A percentile compares a stretch with the other conserved stretches of the same genome.
phyloP scores from a whole-genome alignment of 2,797 vertebrate genomes.

The Diceros bicornis region DNA sequence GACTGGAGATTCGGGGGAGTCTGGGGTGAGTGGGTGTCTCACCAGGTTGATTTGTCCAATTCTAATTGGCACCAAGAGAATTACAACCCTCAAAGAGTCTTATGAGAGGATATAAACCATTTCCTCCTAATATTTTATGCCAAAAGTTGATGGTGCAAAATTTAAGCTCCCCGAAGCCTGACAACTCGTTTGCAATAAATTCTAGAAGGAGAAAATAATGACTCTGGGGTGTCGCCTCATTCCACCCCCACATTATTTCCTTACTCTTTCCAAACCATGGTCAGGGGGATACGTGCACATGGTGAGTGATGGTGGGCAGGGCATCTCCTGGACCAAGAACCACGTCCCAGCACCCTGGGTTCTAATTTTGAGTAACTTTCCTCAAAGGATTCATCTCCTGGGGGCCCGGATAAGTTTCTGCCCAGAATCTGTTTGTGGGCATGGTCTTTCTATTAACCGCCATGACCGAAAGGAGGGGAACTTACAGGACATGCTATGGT shows the following conservation, averaged over 20 bases:
- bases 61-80: conserved; percentile 64
- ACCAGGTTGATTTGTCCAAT: background rate
- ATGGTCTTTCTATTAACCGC: background rate
- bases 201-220: background rate
- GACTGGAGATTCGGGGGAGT: background rate
- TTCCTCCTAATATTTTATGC: conserved; percentile 65
- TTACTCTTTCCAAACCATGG: rapidly evolving
- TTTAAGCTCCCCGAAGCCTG: conserved; percentile 61
- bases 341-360: background rate
- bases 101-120: conserved; percentile 34
- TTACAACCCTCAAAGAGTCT: background rate
- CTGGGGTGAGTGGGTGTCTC: background rate
- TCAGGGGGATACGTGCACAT: rapidly evolving
- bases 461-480: background rate
- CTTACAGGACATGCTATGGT: background rate
- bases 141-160: conserved; percentile 65
- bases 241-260: background rate
- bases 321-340: background rate
- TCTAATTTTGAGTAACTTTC: background rate
- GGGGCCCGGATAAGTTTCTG: background rate
- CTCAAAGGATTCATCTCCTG: background rate
- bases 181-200: conserved; percentile 74
- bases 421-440: background rate
- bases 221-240: background rate
- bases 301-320: background rate